Conservation (phyloP, 2,888 invertebrate species). For the Abrostola triplasia region DNA sequence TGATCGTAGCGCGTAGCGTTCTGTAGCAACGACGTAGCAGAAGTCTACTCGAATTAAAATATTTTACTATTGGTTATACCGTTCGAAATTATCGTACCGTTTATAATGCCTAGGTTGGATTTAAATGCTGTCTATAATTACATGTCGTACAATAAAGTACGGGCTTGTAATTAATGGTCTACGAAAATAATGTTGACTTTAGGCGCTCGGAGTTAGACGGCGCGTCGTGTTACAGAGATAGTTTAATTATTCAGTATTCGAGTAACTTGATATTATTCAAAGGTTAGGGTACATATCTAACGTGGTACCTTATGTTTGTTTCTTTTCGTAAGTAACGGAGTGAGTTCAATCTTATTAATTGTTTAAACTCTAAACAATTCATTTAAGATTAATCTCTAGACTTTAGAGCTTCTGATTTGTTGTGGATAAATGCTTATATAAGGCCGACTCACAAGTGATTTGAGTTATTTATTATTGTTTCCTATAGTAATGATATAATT, state of each 20-base stretch:
- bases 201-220: constrained; percentile 10
- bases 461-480: too few species aligned
- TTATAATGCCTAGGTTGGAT: constrained; percentile 1
- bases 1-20: background rate
- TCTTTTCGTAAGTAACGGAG: too few species aligned
- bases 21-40: background rate
- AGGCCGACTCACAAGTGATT: too few species aligned
- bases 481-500: too few species aligned
- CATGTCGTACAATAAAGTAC: constrained; percentile 8
- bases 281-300: background rate
- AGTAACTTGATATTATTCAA: background rate
- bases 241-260: background rate
- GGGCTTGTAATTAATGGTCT: constrained; percentile 24
- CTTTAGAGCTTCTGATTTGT: too few species aligned
- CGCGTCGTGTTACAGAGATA: constrained; percentile 3
- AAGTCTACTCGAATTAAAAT: background rate
- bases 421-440: too few species aligned
- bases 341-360: too few species aligned
- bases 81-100: too few species aligned
- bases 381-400: too few species aligned
- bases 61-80: background rate
- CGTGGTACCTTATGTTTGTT: background rate
- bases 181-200: constrained; percentile 19
- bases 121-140: constrained; percentile 22
- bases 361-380: too few species aligned